Base-by-base conservation (phyloP, 2,888 invertebrate species). In the Andrena hattorfiana region DNA sequence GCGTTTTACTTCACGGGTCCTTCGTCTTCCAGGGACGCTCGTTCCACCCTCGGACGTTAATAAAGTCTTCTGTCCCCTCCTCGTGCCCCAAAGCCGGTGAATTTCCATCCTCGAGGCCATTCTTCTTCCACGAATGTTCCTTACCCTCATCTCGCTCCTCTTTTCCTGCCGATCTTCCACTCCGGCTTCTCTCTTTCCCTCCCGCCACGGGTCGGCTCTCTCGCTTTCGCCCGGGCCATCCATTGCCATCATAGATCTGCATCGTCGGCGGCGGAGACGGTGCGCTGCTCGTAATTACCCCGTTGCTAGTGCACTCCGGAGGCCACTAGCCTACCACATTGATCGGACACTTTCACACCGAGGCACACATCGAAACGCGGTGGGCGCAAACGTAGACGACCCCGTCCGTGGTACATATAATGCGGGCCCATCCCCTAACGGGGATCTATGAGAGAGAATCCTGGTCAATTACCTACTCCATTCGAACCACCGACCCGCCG, bases 181-280 rank as follows among this genome's bases (percentile, higher is more conserved):
- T 10, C 1, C 10, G 0, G 2, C 59, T 26, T 49, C 49, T 51
- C 62, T 59, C 16, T 23, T 28, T 54, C n/a, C 16, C 48, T 13
- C 26, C 49, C 63, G 35, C 30, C 62, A 48, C 8, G n/a, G 26
- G 6, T 7, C 23, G n/a, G 13, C 16, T 60, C 68, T 32, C 56
- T 84, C 49, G 26, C 60, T 76, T 71, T 48, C 69, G 60, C 71
- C 42, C 26, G 56, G 78, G 80, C 86, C 85, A 90, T 91, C 87
- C 89, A 90, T 88, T 89, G 90, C 89, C 89, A 91, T 90, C 92
- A 84, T 89, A 91, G 92, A 92, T 92, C 89, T 91, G 91, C 89
- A 89, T 82, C 85, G 89, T 89, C 87, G 88, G 87, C 87, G 89
- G 79, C 77, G 84, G 80, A 83, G 87, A 87, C 69, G 77, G 81